Evolutionary conservation across 2,888 invertebrate species (phyloP).

Genomic region (Hirudinaria manillensis): DNA sequence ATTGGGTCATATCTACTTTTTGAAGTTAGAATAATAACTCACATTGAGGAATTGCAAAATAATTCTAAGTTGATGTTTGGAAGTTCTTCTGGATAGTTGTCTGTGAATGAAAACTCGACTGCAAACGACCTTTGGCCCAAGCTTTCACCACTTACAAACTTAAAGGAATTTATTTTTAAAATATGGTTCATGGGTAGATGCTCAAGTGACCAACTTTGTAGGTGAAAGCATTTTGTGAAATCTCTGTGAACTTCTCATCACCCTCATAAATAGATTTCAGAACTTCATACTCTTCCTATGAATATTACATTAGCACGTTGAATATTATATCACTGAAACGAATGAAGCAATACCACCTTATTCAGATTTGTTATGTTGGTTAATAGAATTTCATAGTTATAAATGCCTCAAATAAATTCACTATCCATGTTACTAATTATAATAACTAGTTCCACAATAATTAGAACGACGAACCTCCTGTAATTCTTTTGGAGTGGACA

Average conservation of each 20-base stretch:
- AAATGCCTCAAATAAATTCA: too few species aligned
- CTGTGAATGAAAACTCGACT: conserved; percentile 79
- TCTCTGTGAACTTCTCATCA: conserved; percentile 76
- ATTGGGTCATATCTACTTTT: too few species aligned
- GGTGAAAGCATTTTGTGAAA: conserved; percentile 73
- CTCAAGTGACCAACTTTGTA: conserved; percentile 69
- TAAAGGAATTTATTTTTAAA: conserved; percentile 9
- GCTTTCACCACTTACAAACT: conserved; percentile 68
- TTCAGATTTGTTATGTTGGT: not conserved
- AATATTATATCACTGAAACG: too few species aligned
- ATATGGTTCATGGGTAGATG: not conserved
- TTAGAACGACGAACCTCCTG: too few species aligned
- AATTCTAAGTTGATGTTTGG: conserved; percentile 78
- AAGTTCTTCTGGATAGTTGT: conserved; percentile 74
- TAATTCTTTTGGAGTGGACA: too few species aligned
- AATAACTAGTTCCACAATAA: too few species aligned
- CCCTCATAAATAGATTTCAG: conserved; percentile 88
- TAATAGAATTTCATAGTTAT: too few species aligned
- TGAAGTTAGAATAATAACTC: conserved; percentile 55
- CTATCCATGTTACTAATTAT: too few species aligned
- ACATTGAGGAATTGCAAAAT: conserved; percentile 89
- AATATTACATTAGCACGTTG: conserved; percentile 9
- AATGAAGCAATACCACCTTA: too few species aligned
- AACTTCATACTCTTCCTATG: conserved; percentile 77
- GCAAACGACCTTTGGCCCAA: conserved; percentile 68